Evolutionary conservation across 2,888 invertebrate species (phyloP), one percentile per base, ranked within the genome.

Genomic region (Protonemura montana): DNA sequence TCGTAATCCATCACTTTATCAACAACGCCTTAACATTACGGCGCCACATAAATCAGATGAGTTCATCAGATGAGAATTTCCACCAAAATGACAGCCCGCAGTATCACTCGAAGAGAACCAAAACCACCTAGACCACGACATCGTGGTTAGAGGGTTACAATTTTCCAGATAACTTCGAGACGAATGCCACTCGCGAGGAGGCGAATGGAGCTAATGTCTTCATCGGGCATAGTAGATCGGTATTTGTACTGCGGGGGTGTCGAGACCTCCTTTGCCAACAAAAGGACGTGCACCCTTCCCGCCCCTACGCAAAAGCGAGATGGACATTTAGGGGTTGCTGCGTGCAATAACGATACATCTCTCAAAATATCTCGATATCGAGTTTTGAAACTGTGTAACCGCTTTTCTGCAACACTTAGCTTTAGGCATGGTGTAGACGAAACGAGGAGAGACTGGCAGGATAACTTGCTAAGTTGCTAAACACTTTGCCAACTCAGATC

Each of bases 241-340:
- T 84, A 84, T 84, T 84, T 84, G 82, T 78, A 78, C 78, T 21
- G 84, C 13, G 84, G 76, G 59, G 76, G 76, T 76, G 76, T 84
- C 59, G 76, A 84, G 25, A n/a, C 30, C 81, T 81, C 30, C 81
- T 81, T 81, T 16, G 30, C 29, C 81, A 84, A 84, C 84, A 84
- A 84, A 84, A 59, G 26, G 59, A 42, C 59, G 28, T 25, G 16
- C 76, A 76, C 59, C 29, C 5, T 30, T 28, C 28, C 26, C 10
- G 27, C 28, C 13, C 35, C 35, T 2, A 16, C 0, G 1, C 6
- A 30, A 81, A 81, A 30, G 6, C 81, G 81, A 81, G 81, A 81
- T 30, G 81, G 81, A 81, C 81, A 81, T 28, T 81, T 81, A 28
- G 30, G 81, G 78, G 78, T 78, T 5, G 81, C 28, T 81, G 10